Conservation (phyloP, 1,140 invertebrate species). For the Neotoxoptera formosana region DNA sequence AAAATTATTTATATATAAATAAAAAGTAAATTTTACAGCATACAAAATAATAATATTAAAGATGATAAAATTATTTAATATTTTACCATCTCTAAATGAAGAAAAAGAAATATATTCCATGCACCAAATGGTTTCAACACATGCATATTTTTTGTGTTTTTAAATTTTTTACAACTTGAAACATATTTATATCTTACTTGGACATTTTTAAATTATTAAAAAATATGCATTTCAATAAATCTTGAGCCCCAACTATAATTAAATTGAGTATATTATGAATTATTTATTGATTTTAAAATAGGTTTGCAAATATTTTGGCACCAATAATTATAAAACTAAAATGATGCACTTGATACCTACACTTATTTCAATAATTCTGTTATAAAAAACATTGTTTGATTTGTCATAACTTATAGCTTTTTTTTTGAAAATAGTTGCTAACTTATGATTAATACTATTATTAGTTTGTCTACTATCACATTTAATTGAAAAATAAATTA, state of each 20-base stretch:
- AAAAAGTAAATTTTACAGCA: too few species aligned
- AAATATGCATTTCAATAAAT: not conserved
- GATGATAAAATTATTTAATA: not conserved
- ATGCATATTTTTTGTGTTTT: too few species aligned
- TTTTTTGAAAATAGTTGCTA: not conserved
- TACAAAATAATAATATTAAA: too few species aligned
- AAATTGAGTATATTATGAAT: not conserved
- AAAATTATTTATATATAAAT: too few species aligned
- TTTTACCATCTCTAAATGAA: not conserved
- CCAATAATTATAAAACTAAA: not conserved
- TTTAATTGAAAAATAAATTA: not conserved
- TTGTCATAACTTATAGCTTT: not conserved
- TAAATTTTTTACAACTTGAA: too few species aligned
- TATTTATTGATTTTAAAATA: not conserved
- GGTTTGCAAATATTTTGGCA: not conserved
- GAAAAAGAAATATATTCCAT: not conserved
- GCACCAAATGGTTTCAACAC: too few species aligned
- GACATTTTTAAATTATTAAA: not conserved
- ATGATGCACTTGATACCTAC: not conserved
- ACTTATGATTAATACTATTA: too few species aligned
- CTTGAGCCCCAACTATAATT: not conserved
- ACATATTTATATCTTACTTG: too few species aligned
- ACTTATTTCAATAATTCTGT: not conserved
- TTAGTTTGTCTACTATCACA: not conserved
- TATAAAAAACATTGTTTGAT: not conserved